A percentile compares a stretch with the other conserved stretches of the same genome.
These are phyloP conservation scores for Heterohyrax brucei DNA, from an alignment of 2,797 vertebrate genomes.

Conservation along the genomic window DNA sequence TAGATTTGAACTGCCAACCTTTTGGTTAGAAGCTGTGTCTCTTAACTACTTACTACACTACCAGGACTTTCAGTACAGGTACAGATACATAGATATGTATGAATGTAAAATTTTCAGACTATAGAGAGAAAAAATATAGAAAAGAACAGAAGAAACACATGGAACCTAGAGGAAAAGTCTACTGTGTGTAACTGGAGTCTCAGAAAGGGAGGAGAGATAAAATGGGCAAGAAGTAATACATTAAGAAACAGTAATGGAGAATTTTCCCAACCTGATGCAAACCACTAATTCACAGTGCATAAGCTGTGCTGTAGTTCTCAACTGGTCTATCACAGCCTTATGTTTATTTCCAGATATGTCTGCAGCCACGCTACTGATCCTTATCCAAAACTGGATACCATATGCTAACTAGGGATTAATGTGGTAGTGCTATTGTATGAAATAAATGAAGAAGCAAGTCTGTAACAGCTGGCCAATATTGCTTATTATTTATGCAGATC, in stretches of 20 bases:
- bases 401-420: neutral
- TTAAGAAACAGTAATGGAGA: neutral
- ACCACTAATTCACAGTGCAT: neutral
- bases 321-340: neutral
- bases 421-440: neutral
- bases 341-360: neutral
- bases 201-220: neutral
- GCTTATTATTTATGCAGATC: neutral
- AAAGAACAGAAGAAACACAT: neutral
- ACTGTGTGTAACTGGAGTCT: neutral
- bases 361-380: neutral
- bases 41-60: too few species aligned
- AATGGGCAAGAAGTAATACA: neutral
- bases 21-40: too few species aligned
- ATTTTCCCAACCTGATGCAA: neutral
- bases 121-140: neutral
- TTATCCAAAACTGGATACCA: slow-evolving; percentile 4
- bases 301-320: neutral
- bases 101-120: neutral
- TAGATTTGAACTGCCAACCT: too few species aligned
- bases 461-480: neutral
- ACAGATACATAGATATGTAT: neutral
- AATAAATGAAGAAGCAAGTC: neutral
- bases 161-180: neutral
- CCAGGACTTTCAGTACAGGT: neutral